phyloP scores from a whole-genome alignment of 2,797 vertebrate species.

The Pseudochromis fuscus region DNA sequence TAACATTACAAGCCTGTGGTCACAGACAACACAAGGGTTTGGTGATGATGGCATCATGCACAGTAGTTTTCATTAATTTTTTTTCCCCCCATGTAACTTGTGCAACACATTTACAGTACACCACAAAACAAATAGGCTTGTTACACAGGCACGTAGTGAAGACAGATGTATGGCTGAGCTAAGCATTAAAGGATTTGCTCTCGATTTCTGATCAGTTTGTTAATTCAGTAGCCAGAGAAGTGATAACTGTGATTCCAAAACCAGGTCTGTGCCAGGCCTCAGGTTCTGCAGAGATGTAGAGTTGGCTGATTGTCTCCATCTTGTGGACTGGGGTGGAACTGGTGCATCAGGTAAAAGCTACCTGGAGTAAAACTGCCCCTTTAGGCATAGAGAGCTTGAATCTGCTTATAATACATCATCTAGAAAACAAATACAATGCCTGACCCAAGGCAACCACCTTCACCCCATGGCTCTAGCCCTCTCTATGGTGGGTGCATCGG shows the following conservation, averaged over 20 bases:
- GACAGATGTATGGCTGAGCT: conserved; percentile 66
- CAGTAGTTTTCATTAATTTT: conserved; percentile 29
- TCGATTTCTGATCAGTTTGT: conserved; percentile 40
- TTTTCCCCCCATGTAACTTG: conserved; percentile 45
- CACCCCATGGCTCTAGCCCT: conserved; percentile 30
- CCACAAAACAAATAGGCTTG: conserved; percentile 70
- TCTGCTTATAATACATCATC: conserved; percentile 26
- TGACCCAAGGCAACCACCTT: conserved; percentile 40
- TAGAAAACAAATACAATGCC: conserved; percentile 39
- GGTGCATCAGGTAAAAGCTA: conserved; percentile 37
- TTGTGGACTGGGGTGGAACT: conserved; percentile 64
- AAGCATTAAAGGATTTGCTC: conserved; percentile 34
- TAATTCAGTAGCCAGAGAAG: conserved; percentile 25
- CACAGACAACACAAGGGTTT: conserved; percentile 57
- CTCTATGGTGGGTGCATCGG: conserved; percentile 36
- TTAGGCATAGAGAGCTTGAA: conserved; percentile 18
- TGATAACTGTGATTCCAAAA: conserved; percentile 34
- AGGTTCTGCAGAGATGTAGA: conserved; percentile 11
- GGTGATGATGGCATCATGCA: conserved; percentile 70
- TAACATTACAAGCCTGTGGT: conserved; percentile 59
- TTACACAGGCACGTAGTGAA: conserved; percentile 74
- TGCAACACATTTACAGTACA: conserved; percentile 74
- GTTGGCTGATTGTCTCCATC: conserved; percentile 71
- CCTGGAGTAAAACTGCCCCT: conserved; percentile 17
- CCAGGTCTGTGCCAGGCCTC: conserved; percentile 15